Evolutionary conservation across 2,797 vertebrate species (phyloP), one percentile per base, ranked within the genome.

Genomic region (Neomorphus geoffroyi): DNA sequence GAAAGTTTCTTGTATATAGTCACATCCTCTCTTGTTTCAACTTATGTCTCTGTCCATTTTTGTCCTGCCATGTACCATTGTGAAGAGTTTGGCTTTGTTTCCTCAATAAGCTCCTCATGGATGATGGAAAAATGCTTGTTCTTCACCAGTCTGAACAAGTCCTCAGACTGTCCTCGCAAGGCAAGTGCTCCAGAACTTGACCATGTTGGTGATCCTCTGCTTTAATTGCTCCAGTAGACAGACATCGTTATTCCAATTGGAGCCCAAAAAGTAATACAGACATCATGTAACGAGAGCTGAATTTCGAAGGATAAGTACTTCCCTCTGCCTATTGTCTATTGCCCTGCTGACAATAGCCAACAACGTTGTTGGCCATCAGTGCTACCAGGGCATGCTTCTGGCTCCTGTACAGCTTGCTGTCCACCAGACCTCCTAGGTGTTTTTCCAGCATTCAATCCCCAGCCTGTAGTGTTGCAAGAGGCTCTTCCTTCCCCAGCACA

Each of bases 301-400:
- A 7, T 79, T 89, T 79, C 37, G 53, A 92, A 27, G 6, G 13
- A 72, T 33, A 79, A 72, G 18, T 13, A 18, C 21, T 77, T 64
- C 14, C 22, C 23, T 70, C 28, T 7, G 14, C 9, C 30, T 73
- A 4, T 27, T 30, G 28, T 35, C 11, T 70, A 3, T 4, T 62
- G 64, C 4, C 17, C 9, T 61, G 10, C 48, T 22, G 12, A 28
- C 19, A 67, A 54, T 5, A 43, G 4, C 21, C 1, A 1, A 12
- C 2, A 1, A 24, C 37, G 18, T 4, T 32, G 26, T 21, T 53
- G 32, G 15, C 12, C 7, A 0, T 23, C 39, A 35, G 18, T 21
- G 32, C 28, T 74, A 27, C 13, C 23, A 33, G 39, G n/a, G 8
- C 13, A 19, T 18, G 33, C 32, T 15, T 4, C 5, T 73, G 46